Percentiles rank a stretch among this genome's conserved stretches.
Conservation (phyloP, 2,888 invertebrate genomes). For the Zootermopsis nevadensis region DNA sequence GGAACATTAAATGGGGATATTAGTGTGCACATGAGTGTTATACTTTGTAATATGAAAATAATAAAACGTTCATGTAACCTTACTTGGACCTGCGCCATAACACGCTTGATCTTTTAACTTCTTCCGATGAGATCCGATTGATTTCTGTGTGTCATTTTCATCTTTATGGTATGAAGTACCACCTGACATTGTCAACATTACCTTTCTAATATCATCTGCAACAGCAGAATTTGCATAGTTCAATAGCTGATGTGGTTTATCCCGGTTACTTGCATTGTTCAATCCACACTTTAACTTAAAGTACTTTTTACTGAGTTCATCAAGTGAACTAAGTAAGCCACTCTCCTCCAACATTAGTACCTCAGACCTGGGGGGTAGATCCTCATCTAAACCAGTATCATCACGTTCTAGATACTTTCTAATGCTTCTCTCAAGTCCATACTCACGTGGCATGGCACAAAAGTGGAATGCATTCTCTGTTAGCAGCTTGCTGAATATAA, state of each 20-base stretch:
- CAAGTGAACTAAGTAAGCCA: background rate
- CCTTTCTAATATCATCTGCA: constrained; percentile 3
- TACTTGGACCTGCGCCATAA: background rate
- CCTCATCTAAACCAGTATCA: background rate
- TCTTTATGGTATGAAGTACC: background rate
- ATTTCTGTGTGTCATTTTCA: background rate
- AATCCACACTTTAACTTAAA: background rate
- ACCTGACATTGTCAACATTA: background rate
- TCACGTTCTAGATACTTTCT: background rate
- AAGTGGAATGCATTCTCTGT: constrained; percentile 20
- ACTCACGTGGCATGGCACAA: constrained; percentile 11
- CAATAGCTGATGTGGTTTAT: background rate
- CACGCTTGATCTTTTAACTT: background rate
- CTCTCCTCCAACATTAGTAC: background rate
- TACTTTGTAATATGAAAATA: too few species aligned
- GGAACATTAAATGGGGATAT: too few species aligned
- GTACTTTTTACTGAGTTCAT: constrained; percentile 1
- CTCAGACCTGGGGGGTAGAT: background rate
- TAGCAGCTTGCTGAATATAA: constrained; percentile 9
- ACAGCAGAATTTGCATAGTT: background rate
- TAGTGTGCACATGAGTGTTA: too few species aligned
- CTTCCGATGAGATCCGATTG: background rate
- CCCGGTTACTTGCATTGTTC: background rate
- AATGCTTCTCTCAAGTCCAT: constrained; percentile 11
- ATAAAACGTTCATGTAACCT: too few species aligned